These are phyloP conservation scores for Meloidogyne floridensis DNA, from an alignment of 1,140 invertebrate species.

Conservation along the genomic window DNA sequence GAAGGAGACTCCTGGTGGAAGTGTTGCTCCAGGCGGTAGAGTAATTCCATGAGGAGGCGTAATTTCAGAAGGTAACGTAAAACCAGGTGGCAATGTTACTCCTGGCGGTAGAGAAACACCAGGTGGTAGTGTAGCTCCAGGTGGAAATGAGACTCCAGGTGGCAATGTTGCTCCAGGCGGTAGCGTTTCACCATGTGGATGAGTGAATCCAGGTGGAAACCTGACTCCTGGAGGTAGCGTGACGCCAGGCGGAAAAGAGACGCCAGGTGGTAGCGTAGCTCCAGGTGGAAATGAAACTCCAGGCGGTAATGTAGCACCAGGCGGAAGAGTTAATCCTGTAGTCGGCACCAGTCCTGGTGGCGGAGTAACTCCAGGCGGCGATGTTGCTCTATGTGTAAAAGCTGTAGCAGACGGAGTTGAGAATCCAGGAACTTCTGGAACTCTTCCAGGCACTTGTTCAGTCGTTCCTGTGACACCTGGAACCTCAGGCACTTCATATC, in stretches of 20 bases:
- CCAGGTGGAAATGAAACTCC: not conserved
- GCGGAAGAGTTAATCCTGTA: not conserved
- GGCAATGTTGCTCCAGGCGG: constrained; percentile 25
- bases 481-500: not conserved
- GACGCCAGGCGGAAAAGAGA: not conserved
- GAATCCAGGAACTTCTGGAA: not conserved
- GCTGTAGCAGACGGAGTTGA: no score
- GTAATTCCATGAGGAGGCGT: not conserved
- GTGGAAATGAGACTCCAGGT: not conserved
- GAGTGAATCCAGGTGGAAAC: not conserved
- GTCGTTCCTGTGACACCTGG: not conserved
- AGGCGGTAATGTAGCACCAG: constrained; percentile 9
- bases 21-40: constrained; percentile 5
- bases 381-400: no score
- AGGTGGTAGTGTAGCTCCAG: not conserved
- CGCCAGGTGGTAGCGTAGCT: not conserved
- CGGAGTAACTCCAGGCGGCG: not conserved
- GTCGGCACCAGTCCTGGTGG: not conserved
- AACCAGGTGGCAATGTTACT: not conserved
- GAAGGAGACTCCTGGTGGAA: not conserved
- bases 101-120: not conserved
- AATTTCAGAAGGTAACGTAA: not conserved
- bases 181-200: constrained; percentile 8
- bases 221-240: not conserved
- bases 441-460: not conserved